A percentile compares a stretch with the other conserved stretches of the same genome.
Conservation (phyloP, 2,797 vertebrate genomes). For the Adrianichthys oophorus region DNA sequence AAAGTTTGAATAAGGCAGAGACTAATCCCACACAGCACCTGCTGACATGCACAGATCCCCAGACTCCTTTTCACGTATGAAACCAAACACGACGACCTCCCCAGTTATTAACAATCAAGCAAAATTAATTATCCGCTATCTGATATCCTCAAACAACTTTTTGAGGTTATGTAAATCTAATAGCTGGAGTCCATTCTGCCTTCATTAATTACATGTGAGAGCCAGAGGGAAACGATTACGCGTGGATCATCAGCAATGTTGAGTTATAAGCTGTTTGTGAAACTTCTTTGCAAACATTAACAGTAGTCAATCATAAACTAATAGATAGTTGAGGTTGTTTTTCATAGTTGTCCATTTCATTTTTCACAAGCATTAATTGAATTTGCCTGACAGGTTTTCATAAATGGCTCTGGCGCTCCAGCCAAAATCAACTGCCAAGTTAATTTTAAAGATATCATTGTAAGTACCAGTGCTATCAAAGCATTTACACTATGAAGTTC, state of each 20-base stretch:
- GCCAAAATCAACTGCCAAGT: not conserved
- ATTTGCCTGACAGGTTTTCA: constrained; percentile 15
- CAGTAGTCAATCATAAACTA: too few relatives aligned
- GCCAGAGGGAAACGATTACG: not conserved
- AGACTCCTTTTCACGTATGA: constrained; percentile 34
- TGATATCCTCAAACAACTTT: constrained; percentile 25
- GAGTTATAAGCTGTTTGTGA: too few relatives aligned
- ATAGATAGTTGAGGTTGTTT: too few relatives aligned
- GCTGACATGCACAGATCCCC: constrained; percentile 11
- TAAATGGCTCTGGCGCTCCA: not conserved
- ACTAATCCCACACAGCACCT: constrained; percentile 10
- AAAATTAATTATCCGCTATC: constrained; percentile 38
- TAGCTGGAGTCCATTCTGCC: constrained; percentile 9
- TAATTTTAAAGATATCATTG: constrained; percentile 15
- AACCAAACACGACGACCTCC: constrained; percentile 2
- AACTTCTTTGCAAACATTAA: too few relatives aligned
- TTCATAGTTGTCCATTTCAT: constrained; percentile 9
- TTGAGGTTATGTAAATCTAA: constrained; percentile 33
- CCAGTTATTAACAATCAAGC: constrained; percentile 2
- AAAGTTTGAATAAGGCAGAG: not conserved
- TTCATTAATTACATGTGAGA: constrained; percentile 14
- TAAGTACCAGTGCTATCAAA: constrained; percentile 2
- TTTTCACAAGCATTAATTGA: constrained; percentile 12
- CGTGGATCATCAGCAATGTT: not conserved
- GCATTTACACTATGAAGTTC: not conserved